Conservation (phyloP, 2,797 vertebrate species). For the Anniella stebbinsi region DNA sequence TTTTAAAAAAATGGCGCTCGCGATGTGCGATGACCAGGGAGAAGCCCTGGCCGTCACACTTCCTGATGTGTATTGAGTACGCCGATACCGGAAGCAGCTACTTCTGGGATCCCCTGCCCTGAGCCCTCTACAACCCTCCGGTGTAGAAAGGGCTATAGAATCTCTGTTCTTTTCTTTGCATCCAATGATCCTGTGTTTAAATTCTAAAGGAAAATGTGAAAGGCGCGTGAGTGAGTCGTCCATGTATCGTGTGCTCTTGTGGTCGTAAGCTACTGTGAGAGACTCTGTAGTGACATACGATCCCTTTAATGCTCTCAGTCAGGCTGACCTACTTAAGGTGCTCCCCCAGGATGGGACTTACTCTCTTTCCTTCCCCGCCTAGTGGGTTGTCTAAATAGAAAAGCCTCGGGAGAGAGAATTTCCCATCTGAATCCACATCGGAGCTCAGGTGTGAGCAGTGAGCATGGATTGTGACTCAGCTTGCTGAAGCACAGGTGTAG, state of each 20-base stretch:
- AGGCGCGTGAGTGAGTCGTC: accelerated
- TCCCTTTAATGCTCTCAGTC: conserved; percentile 3
- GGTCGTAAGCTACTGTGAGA: background rate
- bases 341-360: conserved; percentile 27
- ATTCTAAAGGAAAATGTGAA: background rate
- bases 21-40: too few relatives aligned
- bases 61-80: too few relatives aligned
- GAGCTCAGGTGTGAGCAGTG: background rate
- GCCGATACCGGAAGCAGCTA: too few relatives aligned
- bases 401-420: background rate
- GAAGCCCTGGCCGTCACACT: too few relatives aligned
- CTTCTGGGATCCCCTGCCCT: too few relatives aligned
- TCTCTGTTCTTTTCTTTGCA: background rate
- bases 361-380: background rate
- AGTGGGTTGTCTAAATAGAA: background rate
- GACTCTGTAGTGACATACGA: accelerated
- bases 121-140: too few relatives aligned
- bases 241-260: background rate
- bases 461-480: background rate
- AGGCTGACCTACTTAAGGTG: background rate
- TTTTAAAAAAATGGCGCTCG: too few relatives aligned
- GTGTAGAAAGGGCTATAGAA: background rate
- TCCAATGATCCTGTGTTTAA: background rate
- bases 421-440: background rate
- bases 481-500: background rate